Evolutionary conservation across 2,888 invertebrate genomes (phyloP).

Genomic region (Morpho helenor): DNA sequence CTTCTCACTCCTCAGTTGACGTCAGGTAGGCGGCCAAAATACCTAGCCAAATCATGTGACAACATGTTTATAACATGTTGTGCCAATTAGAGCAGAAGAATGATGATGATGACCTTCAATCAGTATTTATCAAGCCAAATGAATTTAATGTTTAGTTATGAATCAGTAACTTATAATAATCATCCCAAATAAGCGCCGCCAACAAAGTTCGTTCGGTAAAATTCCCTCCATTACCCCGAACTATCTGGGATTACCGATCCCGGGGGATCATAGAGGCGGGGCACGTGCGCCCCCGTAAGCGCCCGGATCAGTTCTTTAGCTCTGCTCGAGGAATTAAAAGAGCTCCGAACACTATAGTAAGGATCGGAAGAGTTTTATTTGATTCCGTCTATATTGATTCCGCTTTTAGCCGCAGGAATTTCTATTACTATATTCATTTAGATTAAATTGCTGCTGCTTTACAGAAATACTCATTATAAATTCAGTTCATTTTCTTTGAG

Average conservation of each 20-base stretch:
- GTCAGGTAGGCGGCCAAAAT: too few species aligned
- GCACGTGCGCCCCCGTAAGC: constrained; percentile 30
- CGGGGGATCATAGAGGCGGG: constrained; percentile 26
- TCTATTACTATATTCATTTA: constrained; percentile 3
- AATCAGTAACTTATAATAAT: constrained; percentile 19
- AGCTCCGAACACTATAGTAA: constrained; percentile 20
- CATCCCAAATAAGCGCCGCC: constrained; percentile 23
- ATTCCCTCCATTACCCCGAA: constrained; percentile 30
- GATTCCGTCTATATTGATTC: constrained; percentile 15
- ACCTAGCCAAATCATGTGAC: too few species aligned
- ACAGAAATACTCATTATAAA: background rate
- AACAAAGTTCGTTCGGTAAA: constrained; percentile 26
- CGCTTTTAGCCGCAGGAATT: constrained; percentile 1
- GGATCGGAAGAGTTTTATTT: constrained; percentile 23
- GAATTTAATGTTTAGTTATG: background rate
- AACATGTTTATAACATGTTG: too few species aligned
- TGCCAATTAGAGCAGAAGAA: too few species aligned
- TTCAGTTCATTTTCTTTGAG: constrained; percentile 4
- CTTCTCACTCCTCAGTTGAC: too few species aligned
- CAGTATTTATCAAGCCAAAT: too few species aligned
- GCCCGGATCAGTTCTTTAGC: constrained; percentile 29
- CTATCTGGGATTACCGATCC: constrained; percentile 31
- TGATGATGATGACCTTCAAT: too few species aligned
- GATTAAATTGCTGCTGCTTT: background rate
- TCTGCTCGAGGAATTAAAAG: constrained; percentile 30